These are phyloP conservation scores for Parasteatoda lunata DNA, from an alignment of 2,888 invertebrate species.

Conservation along the genomic window DNA sequence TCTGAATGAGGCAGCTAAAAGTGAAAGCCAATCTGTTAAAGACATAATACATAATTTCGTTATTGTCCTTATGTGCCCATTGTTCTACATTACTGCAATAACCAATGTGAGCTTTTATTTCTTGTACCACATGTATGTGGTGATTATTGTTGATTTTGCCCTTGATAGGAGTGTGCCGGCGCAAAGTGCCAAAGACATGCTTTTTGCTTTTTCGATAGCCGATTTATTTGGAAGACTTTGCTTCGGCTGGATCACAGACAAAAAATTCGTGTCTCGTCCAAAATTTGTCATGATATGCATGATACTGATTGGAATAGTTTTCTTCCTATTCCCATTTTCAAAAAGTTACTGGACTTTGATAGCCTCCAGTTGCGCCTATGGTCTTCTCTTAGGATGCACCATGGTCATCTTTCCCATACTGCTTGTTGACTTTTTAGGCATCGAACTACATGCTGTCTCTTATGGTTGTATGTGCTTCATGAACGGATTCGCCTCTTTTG, in stretches of 20 bases:
- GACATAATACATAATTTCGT: constrained; percentile 23
- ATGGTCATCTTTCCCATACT: constrained; percentile 55
- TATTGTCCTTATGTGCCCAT: constrained; percentile 34
- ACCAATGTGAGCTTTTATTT: constrained; percentile 55
- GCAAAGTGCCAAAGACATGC: constrained; percentile 54
- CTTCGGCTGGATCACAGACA: constrained; percentile 67
- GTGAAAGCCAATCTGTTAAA: background rate
- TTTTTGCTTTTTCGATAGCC: constrained; percentile 66
- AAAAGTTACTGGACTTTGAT: constrained; percentile 22
- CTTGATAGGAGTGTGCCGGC: constrained; percentile 61
- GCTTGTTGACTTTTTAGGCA: constrained; percentile 35
- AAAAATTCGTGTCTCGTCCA: constrained; percentile 20
- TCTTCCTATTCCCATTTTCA: constrained; percentile 40
- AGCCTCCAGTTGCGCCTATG: constrained; percentile 42
- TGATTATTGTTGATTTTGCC: constrained; percentile 67
- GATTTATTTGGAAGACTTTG: constrained; percentile 69
- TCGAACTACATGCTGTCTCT: constrained; percentile 43
- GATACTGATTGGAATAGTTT: constrained; percentile 24
- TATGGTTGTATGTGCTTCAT: constrained; percentile 60
- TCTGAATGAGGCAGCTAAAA: too few relatives aligned
- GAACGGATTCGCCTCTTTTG: constrained; percentile 52
- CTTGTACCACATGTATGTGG: constrained; percentile 55
- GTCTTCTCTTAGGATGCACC: constrained; percentile 39
- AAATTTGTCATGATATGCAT: constrained; percentile 48
- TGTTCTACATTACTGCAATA: constrained; percentile 54